Conservation (phyloP, 2,888 invertebrate species). For the Drosophila fungiperda region DNA sequence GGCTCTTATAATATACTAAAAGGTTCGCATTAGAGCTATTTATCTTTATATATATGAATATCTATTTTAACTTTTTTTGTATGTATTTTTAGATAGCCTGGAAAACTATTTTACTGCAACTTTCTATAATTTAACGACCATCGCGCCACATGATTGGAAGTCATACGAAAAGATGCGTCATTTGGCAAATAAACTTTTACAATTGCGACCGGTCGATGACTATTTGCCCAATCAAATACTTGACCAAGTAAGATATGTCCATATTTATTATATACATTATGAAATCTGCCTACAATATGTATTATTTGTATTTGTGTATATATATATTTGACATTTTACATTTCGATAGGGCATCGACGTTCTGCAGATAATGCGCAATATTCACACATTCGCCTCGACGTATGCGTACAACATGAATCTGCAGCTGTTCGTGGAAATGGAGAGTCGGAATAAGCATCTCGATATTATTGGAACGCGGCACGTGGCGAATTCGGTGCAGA, state of each 20-base stretch:
- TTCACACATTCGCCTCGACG: conserved; percentile 96
- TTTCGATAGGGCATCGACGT: conserved; percentile 93
- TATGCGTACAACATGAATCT: conserved; percentile 98
- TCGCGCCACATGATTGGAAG: conserved; percentile 98
- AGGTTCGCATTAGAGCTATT: conserved; percentile 83
- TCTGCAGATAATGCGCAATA: conserved; percentile 98
- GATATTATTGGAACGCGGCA: conserved; percentile 98
- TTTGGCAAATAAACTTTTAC: conserved; percentile 93
- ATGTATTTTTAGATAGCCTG: conserved; percentile 85
- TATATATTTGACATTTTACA: background rate
- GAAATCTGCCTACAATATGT: background rate
- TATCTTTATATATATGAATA: background rate
- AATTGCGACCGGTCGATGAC: conserved; percentile 93
- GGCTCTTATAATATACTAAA: conserved; percentile 88
- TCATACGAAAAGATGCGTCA: conserved; percentile 98
- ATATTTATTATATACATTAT: background rate
- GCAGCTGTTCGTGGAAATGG: conserved; percentile 97
- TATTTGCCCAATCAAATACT: conserved; percentile 97
- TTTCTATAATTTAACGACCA: conserved; percentile 98
- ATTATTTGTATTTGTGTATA: background rate
- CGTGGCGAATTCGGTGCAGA: conserved; percentile 97
- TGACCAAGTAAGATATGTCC: conserved; percentile 89
- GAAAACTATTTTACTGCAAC: conserved; percentile 97
- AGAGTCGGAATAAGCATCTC: conserved; percentile 95
- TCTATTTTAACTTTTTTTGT: background rate